Base-by-base conservation (phyloP, 2,888 invertebrate species). In the Phrixothrix hirtus region DNA sequence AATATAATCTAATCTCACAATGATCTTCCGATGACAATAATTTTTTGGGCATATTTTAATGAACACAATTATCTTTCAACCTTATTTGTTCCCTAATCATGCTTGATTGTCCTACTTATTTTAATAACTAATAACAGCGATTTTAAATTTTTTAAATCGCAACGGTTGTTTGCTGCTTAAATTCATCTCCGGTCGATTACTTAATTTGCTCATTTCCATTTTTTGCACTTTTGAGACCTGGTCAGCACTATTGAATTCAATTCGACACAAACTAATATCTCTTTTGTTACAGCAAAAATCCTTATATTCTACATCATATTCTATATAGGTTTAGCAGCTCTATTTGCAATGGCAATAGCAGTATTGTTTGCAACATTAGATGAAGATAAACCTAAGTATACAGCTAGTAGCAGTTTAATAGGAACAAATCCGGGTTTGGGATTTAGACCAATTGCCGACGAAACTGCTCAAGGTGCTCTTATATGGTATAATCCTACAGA, bases 321-420 rank as follows among this genome's bases (percentile, higher is more conserved):
- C 81, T 97, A 95, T 78, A 79, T 84, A 36, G 83, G 85, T 49
- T 79, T 98, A 71, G 89, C 89, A 10, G 84, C 88, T 4, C 78
- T 97, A 68, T 96, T 95, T 75, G 83, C 89, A 0, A 83, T 92
- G 41, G 94, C 95, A 75, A 85, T 95, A 83, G 86, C 89, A 53
- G 89, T 88, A 1, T 81, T 98, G 62, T 79, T 90, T 64, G 77
- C 84, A 31, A 85, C 88, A 0, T 69, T 95, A 53, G 82, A 85
- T 58, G 73, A 81, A 1, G 74, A 80, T n/a, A 79, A 79, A 58
- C 96, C 96, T 0, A 86, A 80, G 61, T 95, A 87, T 82, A 83
- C 82, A 46, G 78, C 92, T 58, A 83, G 83, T 1, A 78, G 82
- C 0, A 92, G 95, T 27, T 78, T 94, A 44, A 95, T 96, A 65